Conservation (phyloP, 2,888 invertebrate genomes). For the Ophion ventricosus region DNA sequence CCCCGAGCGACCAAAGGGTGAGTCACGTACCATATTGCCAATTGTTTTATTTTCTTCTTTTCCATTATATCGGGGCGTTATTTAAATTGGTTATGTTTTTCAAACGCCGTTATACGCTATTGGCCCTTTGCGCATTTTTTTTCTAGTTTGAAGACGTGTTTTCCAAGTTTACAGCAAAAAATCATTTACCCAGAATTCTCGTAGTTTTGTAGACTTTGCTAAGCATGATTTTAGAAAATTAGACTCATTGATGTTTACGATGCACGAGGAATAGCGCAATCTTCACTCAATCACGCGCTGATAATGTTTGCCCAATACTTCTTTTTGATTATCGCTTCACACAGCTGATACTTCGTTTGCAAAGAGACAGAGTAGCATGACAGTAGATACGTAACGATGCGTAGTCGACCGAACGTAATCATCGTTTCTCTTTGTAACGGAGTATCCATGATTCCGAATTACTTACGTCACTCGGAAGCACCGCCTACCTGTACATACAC, state of each 20-base stretch:
- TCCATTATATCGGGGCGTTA: constrained; percentile 22
- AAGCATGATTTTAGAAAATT: constrained; percentile 56
- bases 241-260: constrained; percentile 28
- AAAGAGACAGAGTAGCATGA: constrained; percentile 15
- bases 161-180: constrained; percentile 7
- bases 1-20: constrained; percentile 92
- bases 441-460: constrained; percentile 2
- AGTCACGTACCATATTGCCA: constrained; percentile 70
- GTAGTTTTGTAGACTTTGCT: constrained; percentile 44
- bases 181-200: constrained; percentile 14
- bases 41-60: constrained; percentile 35
- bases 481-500: constrained; percentile 24
- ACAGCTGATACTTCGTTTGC: neutral
- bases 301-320: constrained; percentile 26
- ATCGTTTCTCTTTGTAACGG: constrained; percentile 26
- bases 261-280: constrained; percentile 52
- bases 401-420: neutral
- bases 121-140: neutral
- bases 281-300: constrained; percentile 51
- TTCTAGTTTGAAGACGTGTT: constrained; percentile 12
- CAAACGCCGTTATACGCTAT: constrained; percentile 32
- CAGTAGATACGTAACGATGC: neutral
- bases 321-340: constrained; percentile 44
- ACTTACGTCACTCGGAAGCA: constrained; percentile 26
- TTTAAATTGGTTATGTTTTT: constrained; percentile 48